These are phyloP conservation scores for Toxotes lorentzi DNA, from an alignment of 2,797 vertebrate species.

Conservation along the genomic window DNA sequence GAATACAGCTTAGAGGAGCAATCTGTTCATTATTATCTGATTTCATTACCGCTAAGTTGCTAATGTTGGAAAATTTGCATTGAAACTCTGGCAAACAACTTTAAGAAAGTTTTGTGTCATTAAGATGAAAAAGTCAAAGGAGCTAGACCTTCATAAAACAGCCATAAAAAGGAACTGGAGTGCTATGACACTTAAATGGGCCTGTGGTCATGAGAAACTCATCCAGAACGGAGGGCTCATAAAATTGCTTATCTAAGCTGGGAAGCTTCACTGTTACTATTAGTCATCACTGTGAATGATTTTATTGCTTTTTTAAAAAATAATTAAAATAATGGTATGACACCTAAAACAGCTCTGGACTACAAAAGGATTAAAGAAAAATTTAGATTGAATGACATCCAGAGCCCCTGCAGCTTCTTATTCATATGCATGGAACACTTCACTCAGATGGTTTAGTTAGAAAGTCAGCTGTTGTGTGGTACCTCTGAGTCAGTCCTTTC, in stretches of 20 bases:
- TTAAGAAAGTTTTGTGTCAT: conserved; percentile 18
- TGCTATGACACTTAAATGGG: conserved; percentile 47
- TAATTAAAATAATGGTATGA: conserved; percentile 42
- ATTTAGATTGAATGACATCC: conserved; percentile 35
- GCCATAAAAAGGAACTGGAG: conserved; percentile 55
- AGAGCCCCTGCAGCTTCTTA: conserved; percentile 32
- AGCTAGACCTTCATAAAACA: conserved; percentile 52
- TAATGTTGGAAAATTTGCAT: conserved; percentile 48
- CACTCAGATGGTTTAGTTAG: conserved; percentile 3
- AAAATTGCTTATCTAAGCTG: conserved; percentile 50
- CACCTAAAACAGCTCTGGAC: conserved; percentile 33
- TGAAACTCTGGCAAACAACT: conserved; percentile 45
- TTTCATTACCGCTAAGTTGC: conserved; percentile 47
- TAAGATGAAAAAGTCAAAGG: conserved; percentile 40
- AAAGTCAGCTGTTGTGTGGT: conserved; percentile 18
- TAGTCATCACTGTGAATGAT: conserved; percentile 45
- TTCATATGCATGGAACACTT: conserved; percentile 43
- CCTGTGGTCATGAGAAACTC: conserved; percentile 52
- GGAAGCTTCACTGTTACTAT: conserved; percentile 35
- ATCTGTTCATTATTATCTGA: conserved; percentile 60
- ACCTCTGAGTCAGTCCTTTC: conserved; percentile 35
- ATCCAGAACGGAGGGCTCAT: conserved; percentile 62
- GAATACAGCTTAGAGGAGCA: conserved; percentile 60
- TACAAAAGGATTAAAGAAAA: conserved; percentile 40
- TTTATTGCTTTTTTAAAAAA: conserved; percentile 47